These are phyloP conservation scores for Eupeodes latifasciatus DNA, from an alignment of 2,888 invertebrate species.

Conservation along the genomic window DNA sequence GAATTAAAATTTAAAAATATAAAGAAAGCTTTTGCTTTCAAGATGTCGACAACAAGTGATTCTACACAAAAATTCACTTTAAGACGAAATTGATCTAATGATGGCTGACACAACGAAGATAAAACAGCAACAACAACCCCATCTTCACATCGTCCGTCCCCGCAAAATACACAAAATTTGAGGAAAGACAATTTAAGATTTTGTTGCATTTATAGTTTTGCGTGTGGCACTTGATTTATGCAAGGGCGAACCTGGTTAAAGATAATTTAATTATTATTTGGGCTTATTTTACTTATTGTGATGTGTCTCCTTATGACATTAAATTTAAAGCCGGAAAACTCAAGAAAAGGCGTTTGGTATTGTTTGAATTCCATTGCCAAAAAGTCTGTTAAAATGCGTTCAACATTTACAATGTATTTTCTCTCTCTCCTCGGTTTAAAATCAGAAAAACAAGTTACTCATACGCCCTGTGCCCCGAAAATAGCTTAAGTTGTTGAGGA, in stretches of 20 bases:
- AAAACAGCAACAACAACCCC: background rate
- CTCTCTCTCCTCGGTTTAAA: too few species aligned
- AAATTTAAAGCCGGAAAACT: slow-evolving; percentile 48
- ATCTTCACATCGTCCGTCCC: background rate
- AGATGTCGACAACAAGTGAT: slow-evolving; percentile 72
- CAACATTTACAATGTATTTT: slow-evolving; percentile 20
- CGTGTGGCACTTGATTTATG: slow-evolving; percentile 73
- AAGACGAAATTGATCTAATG: slow-evolving; percentile 54
- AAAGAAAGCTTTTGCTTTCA: slow-evolving; percentile 62
- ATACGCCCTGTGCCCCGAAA: slow-evolving; percentile 66
- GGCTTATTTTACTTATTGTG: slow-evolving; percentile 33
- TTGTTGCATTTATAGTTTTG: slow-evolving; percentile 64
- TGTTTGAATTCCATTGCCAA: slow-evolving; percentile 3
- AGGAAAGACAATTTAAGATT: slow-evolving; percentile 25
- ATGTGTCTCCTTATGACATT: slow-evolving; percentile 44
- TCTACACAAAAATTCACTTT: slow-evolving; percentile 51
- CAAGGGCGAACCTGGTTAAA: slow-evolving; percentile 56
- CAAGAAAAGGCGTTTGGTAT: slow-evolving; percentile 6
- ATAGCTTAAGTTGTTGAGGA: slow-evolving; percentile 22
- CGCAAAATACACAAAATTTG: background rate
- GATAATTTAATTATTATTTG: slow-evolving; percentile 40
- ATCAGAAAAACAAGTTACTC: slow-evolving; percentile 52
- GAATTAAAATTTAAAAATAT: slow-evolving; percentile 21
- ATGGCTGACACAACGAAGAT: slow-evolving; percentile 30
- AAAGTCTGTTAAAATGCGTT: background rate